Conservation (phyloP, 2,797 vertebrate genomes). For the Diglossa cyanea region DNA sequence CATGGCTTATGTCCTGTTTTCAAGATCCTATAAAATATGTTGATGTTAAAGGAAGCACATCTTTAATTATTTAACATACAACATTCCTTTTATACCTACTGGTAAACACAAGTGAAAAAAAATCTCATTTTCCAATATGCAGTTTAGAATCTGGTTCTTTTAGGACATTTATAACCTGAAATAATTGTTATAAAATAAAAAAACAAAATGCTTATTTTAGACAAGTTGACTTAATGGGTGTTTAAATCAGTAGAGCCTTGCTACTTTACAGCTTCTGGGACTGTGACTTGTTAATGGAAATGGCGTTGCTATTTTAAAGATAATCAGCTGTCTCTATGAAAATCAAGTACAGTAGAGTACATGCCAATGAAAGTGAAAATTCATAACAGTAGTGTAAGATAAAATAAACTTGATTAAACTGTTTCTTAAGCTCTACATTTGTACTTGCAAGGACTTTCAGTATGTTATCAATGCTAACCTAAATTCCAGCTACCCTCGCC, state of each 20-base stretch:
- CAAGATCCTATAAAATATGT: background rate
- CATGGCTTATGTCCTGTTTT: background rate
- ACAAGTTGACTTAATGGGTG: background rate
- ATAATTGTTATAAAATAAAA: background rate
- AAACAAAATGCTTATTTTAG: background rate
- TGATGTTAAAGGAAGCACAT: background rate
- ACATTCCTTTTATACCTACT: background rate
- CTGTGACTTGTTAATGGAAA: background rate
- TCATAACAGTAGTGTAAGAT: background rate
- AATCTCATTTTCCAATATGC: background rate
- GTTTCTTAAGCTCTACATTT: background rate
- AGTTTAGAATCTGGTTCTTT: background rate
- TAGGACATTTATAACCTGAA: background rate
- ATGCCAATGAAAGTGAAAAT: background rate
- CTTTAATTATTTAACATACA: background rate
- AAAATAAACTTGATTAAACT: background rate
- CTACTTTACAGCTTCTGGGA: background rate
- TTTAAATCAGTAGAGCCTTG: background rate
- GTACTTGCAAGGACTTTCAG: background rate
- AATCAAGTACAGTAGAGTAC: background rate
- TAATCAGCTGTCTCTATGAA: background rate
- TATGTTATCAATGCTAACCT: background rate
- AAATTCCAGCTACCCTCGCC: background rate
- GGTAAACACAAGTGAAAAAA: background rate
- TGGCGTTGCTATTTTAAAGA: background rate